These are phyloP conservation scores for Opisthocomus hoazin DNA, from an alignment of 2,113 vertebrate genomes.

Conservation along the genomic window DNA sequence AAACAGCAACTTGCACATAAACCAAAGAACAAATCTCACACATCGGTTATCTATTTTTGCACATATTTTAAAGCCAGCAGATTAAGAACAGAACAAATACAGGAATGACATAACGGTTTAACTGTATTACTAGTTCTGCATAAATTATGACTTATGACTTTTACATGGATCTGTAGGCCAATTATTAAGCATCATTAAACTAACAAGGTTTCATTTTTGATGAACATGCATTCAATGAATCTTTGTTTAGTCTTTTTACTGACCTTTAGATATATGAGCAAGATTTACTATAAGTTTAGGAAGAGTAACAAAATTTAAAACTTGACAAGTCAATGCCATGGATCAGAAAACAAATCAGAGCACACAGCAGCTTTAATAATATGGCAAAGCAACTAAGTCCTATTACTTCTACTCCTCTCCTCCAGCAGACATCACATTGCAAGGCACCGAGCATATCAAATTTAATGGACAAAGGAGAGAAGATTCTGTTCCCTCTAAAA, in stretches of 20 bases:
- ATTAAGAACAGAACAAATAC: background rate
- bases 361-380: background rate
- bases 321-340: background rate
- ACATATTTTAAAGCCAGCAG: background rate
- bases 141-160: background rate
- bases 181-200: background rate
- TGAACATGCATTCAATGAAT: background rate
- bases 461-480: background rate
- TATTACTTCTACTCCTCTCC: background rate
- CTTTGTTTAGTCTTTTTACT: background rate
- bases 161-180: background rate
- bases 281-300: background rate
- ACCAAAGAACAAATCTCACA: background rate
- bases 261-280: background rate
- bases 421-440: background rate
- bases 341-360: background rate
- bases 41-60: background rate
- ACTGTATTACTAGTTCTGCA: background rate
- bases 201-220: background rate
- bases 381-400: background rate
- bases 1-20: background rate
- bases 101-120: background rate
- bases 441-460: background rate
- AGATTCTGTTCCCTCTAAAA: background rate
- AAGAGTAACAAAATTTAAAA: background rate